These are phyloP conservation scores for Trichomalopsis sarcophagae DNA, from an alignment of 1,140 invertebrate genomes.

Conservation along the genomic window DNA sequence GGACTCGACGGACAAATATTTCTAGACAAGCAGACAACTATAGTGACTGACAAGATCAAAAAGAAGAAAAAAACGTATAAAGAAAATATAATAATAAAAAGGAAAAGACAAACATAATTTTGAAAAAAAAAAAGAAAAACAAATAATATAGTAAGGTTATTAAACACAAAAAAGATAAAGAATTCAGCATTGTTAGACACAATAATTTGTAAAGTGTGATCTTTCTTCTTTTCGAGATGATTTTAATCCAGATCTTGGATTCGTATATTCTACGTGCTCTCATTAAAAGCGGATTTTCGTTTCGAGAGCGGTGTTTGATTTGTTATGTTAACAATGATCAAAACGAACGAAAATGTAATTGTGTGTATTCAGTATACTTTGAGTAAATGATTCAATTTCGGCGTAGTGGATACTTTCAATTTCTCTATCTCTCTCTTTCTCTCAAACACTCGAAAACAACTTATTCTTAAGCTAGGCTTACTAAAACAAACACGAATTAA, in stretches of 20 bases:
- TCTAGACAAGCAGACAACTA: conserved; percentile 67
- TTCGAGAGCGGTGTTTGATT: neutral
- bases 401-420: neutral
- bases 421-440: neutral
- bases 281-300: conserved; percentile 29
- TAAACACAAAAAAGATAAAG: conserved; percentile 54
- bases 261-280: neutral
- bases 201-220: conserved; percentile 20
- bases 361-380: neutral
- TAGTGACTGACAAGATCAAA: conserved; percentile 61
- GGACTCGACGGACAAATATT: conserved; percentile 49
- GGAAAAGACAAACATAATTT: conserved; percentile 37
- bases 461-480: neutral
- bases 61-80: conserved; percentile 48
- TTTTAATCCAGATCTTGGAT: neutral
- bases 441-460: neutral
- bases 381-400: neutral
- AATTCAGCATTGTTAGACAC: conserved; percentile 48
- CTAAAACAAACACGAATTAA: conserved; percentile 21
- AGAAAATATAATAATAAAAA: conserved; percentile 36
- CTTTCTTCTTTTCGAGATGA: conserved; percentile 41
- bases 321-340: neutral
- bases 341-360: neutral
- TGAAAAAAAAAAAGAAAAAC: conserved; percentile 6
- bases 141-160: conserved; percentile 32